Conservation (phyloP, 2,113 vertebrate genomes). For the Lepisosteus osseus region DNA sequence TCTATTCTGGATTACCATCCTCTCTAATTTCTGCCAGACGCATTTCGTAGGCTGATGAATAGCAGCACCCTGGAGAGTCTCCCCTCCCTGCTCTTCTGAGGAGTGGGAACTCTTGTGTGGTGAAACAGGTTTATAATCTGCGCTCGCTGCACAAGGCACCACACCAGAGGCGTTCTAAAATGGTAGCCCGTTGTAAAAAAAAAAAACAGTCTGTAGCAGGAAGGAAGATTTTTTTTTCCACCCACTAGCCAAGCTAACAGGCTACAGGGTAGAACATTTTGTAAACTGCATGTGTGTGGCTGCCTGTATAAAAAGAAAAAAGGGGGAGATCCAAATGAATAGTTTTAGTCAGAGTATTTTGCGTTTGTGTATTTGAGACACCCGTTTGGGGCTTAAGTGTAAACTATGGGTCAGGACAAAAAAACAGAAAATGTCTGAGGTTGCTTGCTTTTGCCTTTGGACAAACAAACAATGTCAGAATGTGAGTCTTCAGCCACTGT, state of each 20-base stretch:
- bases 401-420: conserved; percentile 12
- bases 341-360: conserved; percentile 48
- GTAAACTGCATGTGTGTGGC: conserved; percentile 57
- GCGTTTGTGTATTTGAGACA: conserved; percentile 33
- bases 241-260: conserved; percentile 39
- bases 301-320: background rate
- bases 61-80: conserved; percentile 6
- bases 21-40: conserved; percentile 25
- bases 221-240: conserved; percentile 28
- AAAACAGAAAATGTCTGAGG: conserved; percentile 47
- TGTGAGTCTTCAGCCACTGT: background rate
- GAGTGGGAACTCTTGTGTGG: conserved; percentile 1
- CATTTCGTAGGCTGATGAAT: conserved; percentile 17
- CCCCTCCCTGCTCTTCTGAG: background rate
- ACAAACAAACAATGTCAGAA: conserved; percentile 20
- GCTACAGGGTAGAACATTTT: conserved; percentile 47
- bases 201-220: conserved; percentile 30
- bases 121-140: conserved; percentile 29
- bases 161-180: conserved; percentile 29
- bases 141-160: conserved; percentile 13
- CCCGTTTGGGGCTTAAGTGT: conserved; percentile 13
- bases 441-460: conserved; percentile 33
- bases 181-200: conserved; percentile 2
- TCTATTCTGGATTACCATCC: conserved; percentile 18
- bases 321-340: conserved; percentile 49